Conservation (phyloP, 2,113 vertebrate genomes). For the Cyanoramphus novaezelandiae region DNA sequence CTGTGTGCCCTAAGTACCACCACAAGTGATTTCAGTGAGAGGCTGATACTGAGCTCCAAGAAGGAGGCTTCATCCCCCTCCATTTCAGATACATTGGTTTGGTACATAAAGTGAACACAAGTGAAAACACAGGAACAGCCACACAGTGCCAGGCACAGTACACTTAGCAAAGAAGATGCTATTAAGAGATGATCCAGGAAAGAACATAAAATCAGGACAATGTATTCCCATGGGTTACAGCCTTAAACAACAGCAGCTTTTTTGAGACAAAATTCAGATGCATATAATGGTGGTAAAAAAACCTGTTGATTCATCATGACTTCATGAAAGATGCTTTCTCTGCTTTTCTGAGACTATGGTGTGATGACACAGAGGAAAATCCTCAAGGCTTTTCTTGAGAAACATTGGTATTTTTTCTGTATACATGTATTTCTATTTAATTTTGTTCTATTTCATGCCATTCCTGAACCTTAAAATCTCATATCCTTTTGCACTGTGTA, state of each 20-base stretch:
- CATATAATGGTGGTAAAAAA: neutral
- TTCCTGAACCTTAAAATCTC: neutral
- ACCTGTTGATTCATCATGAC: neutral
- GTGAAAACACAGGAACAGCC: neutral
- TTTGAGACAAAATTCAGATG: neutral
- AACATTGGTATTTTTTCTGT: neutral
- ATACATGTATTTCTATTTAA: neutral
- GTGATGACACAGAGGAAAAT: neutral
- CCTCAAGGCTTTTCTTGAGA: neutral
- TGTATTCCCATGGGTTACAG: neutral
- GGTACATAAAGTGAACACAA: fast-evolving
- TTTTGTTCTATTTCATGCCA: neutral
- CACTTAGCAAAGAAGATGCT: neutral
- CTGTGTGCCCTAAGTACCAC: fast-evolving
- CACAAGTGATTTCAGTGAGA: too few species aligned
- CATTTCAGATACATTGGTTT: fast-evolving
- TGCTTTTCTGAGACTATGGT: neutral
- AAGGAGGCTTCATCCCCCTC: neutral
- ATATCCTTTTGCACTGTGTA: neutral
- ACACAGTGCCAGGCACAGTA: fast-evolving
- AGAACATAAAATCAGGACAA: neutral
- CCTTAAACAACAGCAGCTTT: neutral
- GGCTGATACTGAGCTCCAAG: too few species aligned
- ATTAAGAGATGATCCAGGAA: neutral
- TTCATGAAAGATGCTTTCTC: neutral